Base-by-base conservation (phyloP, 2,113 vertebrate genomes). In the Sander lucioperca region DNA sequence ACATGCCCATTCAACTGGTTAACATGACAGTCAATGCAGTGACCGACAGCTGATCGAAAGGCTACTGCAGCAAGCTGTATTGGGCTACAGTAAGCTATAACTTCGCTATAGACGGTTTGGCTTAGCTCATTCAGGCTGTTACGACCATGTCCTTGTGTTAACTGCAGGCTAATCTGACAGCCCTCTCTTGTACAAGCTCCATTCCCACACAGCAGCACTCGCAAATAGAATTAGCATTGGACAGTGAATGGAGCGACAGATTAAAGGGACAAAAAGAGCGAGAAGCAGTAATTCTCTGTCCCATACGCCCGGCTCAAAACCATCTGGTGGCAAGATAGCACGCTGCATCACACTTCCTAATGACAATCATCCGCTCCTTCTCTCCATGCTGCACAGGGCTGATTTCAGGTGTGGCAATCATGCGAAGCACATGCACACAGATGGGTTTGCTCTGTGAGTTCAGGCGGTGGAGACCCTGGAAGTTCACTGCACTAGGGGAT, bases 141-240 rank as follows among this genome's bases (percentile, higher is more conserved):
- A 50, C 33, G 33, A 33, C n/a, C 45, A 5, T 2, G 78, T 57
- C 88, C 90, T 86, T 83, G 73, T 81, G 85, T 48, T 70, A 69
- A 73, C 83, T 25, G 53, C 72, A 0, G 79, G 79, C 86, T 87
- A 90, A 88, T 90, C 89, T 83, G 83, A 86, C 85, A 80, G 77
- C 43, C 71, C 68, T 75, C 80, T 71, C 73, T 36, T 39, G 68
- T 50, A 59, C n/a, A 0, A 54, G 66, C 77, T 75, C 74, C 82
- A 64, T 58, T 78, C 86, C 86, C 78, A 73, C 54, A 72, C 77
- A 83, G 86, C 79, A 54, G 74, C 77, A 8, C 56, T 75, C 4
- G 33, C 53, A 89, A 88, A 90, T 69, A 89, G 85, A 90, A 89
- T 90, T 88, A 89, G 68, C 58, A 64, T 18, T 6, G 62, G 82